Conservation (phyloP, 2,888 invertebrate genomes). For the Apomyelois bistriatella region DNA sequence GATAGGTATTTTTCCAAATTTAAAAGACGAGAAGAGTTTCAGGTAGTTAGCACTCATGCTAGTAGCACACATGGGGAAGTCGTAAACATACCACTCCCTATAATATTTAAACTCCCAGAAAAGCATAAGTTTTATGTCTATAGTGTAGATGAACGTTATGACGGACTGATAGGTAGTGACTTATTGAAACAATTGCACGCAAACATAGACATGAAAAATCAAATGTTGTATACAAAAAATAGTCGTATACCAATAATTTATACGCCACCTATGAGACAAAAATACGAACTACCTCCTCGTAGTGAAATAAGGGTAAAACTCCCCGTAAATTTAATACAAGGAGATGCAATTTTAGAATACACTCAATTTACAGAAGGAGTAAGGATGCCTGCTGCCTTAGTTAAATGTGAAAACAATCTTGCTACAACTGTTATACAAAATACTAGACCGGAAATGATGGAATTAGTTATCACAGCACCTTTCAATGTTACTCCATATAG, state of each 20-base stretch:
- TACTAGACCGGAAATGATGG: conserved; percentile 32
- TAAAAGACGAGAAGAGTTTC: conserved; percentile 13
- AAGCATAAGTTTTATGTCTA: conserved; percentile 21
- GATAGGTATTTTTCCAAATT: conserved; percentile 14
- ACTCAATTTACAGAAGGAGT: conserved; percentile 8
- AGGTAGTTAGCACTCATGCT: conserved; percentile 16
- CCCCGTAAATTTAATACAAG: conserved; percentile 7
- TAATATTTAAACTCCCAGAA: background rate
- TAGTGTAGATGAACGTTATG: conserved; percentile 19
- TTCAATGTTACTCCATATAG: background rate
- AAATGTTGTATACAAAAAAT: background rate
- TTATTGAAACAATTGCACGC: conserved; percentile 19
- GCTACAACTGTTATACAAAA: conserved; percentile 67
- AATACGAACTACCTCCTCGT: background rate
- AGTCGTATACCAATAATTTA: background rate
- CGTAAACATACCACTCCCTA: conserved; percentile 13
- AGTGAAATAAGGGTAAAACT: conserved; percentile 9
- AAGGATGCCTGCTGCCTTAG: conserved; percentile 13
- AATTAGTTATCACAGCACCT: background rate
- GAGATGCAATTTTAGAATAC: conserved; percentile 9
- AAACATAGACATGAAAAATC: conserved; percentile 12
- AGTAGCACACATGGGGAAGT: conserved; percentile 14
- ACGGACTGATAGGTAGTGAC: conserved; percentile 22
- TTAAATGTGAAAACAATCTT: conserved; percentile 55
- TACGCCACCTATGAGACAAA: background rate